These are phyloP conservation scores for Pogonocherus hispidulus DNA, from an alignment of 2,888 invertebrate species.

Conservation along the genomic window DNA sequence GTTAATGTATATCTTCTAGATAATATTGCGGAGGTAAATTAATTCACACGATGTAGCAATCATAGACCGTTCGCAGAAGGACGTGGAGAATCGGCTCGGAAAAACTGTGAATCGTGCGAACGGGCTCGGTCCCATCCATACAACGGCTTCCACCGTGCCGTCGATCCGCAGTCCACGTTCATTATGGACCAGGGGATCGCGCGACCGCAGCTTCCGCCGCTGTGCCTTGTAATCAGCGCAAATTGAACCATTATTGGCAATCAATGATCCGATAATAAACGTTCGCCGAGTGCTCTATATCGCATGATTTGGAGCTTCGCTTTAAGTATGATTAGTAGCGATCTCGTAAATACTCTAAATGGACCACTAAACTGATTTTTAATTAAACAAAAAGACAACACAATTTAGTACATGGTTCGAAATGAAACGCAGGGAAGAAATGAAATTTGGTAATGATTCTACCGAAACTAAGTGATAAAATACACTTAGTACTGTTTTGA, in stretches of 20 bases:
- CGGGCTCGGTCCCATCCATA: constrained; percentile 4
- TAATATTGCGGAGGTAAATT: constrained; percentile 38
- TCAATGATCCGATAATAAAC: constrained; percentile 66
- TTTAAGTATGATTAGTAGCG: constrained; percentile 13
- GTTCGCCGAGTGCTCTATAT: constrained; percentile 18
- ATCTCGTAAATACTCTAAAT: background rate
- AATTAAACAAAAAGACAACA: background rate
- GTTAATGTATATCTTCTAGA: constrained; percentile 19
- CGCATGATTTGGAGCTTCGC: constrained; percentile 31
- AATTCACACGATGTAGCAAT: constrained; percentile 48
- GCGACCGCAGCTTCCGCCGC: constrained; percentile 66
- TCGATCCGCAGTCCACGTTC: constrained; percentile 16
- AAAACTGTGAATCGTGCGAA: constrained; percentile 46
- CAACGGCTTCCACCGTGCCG: constrained; percentile 9
- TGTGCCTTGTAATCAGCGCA: constrained; percentile 67
- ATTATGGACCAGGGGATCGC: constrained; percentile 29
- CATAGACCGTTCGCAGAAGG: constrained; percentile 30
- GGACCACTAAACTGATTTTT: background rate
- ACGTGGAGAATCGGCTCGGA: constrained; percentile 41
- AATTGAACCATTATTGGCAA: constrained; percentile 68
- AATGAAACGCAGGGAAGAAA: no score
- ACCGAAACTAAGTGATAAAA: no score
- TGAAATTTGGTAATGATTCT: no score
- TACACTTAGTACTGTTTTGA: no score
- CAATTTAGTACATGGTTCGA: no score